Percentiles rank a stretch among this genome's conserved stretches.
Evolutionary conservation across 2,888 invertebrate species (phyloP).

Genomic region (Melinaea marsaeus): DNA sequence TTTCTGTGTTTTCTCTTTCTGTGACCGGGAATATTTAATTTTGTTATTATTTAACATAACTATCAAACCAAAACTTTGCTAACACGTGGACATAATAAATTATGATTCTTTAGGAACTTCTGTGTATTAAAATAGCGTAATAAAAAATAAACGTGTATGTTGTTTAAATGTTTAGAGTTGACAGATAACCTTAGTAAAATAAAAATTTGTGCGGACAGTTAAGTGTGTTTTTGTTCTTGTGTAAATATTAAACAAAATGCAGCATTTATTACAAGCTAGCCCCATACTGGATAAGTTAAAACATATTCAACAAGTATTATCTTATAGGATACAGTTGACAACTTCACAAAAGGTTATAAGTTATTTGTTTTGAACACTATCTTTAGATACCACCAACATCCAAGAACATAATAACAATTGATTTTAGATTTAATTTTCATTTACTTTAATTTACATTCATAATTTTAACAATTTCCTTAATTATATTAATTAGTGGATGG

Average conservation of each 20-base stretch:
- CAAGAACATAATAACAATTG: neutral
- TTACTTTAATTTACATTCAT: too few relatives aligned
- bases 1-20: conserved; percentile 11
- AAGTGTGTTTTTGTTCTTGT: conserved; percentile 17
- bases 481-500: too few relatives aligned
- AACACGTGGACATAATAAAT: neutral
- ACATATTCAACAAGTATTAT: conserved; percentile 68
- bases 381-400: neutral
- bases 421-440: too few relatives aligned
- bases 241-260: conserved; percentile 48
- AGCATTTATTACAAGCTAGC: conserved; percentile 75
- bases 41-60: conserved; percentile 13
- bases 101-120: neutral
- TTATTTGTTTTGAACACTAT: conserved; percentile 9
- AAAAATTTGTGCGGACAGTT: conserved; percentile 20
- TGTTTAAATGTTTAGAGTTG: conserved; percentile 29
- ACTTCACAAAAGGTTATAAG: conserved; percentile 82
- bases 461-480: too few relatives aligned
- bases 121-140: neutral
- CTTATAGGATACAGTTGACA: conserved; percentile 76
- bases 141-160: conserved; percentile 1
- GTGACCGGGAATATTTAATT: conserved; percentile 34
- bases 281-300: conserved; percentile 76
- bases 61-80: neutral
- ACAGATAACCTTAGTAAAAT: conserved; percentile 46